Evolutionary conservation across 2,113 vertebrate genomes (phyloP).

Genomic region (Rhynchomys soricoides): DNA sequence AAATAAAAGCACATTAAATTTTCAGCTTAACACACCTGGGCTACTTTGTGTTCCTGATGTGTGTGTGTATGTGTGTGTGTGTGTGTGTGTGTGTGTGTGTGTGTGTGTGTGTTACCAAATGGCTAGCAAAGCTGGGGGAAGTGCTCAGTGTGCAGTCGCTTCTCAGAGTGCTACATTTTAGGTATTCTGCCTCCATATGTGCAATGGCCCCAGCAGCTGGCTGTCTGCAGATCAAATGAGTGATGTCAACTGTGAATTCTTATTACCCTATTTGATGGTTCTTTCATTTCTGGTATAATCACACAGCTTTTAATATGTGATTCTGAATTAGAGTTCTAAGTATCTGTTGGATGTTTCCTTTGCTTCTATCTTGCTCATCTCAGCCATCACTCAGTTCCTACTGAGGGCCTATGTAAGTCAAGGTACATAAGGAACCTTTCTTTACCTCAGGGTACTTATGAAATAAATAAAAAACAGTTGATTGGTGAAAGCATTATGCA

Average conservation of each 20-base stretch:
- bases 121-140: background rate
- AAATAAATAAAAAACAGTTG: background rate
- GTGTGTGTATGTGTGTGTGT: too few species aligned
- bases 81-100: too few species aligned
- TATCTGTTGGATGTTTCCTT: background rate
- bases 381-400: background rate
- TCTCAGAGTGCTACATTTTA: background rate
- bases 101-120: too few species aligned
- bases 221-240: rapidly evolving
- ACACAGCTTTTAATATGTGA: background rate
- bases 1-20: background rate
- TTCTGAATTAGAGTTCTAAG: background rate
- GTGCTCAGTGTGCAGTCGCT: background rate
- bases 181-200: background rate
- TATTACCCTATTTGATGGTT: background rate
- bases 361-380: too few species aligned
- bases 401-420: background rate
- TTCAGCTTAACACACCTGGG: background rate
- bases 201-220: rapidly evolving
- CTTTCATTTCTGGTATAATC: background rate
- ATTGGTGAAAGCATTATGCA: background rate
- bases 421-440: background rate
- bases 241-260: background rate
- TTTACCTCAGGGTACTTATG: background rate
- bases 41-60: background rate